phyloP scores from a whole-genome alignment of 2,888 invertebrate genomes.

The Coronaproctus castanopsis region DNA sequence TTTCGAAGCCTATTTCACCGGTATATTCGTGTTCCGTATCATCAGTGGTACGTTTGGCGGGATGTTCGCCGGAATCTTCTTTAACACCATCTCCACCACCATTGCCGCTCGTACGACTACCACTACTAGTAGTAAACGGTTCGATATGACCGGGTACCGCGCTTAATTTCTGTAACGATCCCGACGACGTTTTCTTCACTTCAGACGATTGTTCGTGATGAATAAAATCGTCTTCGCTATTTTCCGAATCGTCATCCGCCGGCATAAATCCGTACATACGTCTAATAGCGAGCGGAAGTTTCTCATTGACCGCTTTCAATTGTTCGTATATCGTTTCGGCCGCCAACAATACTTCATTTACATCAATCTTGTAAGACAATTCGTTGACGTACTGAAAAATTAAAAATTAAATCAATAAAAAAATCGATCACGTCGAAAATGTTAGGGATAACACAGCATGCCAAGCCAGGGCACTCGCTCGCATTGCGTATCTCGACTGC shows the following conservation, averaged over 20 bases:
- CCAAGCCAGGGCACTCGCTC: no score
- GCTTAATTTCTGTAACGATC: not conserved
- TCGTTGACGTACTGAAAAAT: constrained; percentile 83
- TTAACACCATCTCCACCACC: no score
- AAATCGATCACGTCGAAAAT: not conserved
- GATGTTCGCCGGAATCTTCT: constrained; percentile 8
- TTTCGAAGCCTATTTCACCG: constrained; percentile 11
- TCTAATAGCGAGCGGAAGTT: constrained; percentile 49
- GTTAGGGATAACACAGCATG: no score
- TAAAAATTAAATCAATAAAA: constrained; percentile 1
- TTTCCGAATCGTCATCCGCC: constrained; percentile 7
- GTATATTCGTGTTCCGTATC: constrained; percentile 1
- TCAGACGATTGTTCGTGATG: not conserved
- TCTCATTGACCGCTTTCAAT: constrained; percentile 43
- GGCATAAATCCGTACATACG: constrained; percentile 20
- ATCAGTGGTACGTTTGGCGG: constrained; percentile 3
- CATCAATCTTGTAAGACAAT: constrained; percentile 63
- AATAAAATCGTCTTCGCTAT: constrained; percentile 4
- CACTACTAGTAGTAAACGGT: not conserved
- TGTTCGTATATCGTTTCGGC: constrained; percentile 89
- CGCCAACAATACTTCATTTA: constrained; percentile 56
- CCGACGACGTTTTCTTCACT: not conserved
- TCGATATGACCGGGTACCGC: not conserved
- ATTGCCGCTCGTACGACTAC: not conserved
- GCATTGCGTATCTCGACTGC: no score